Evolutionary conservation across 2,888 invertebrate genomes (phyloP), one percentile per base, ranked within the genome.

Genomic region (Andrena flavipes): DNA sequence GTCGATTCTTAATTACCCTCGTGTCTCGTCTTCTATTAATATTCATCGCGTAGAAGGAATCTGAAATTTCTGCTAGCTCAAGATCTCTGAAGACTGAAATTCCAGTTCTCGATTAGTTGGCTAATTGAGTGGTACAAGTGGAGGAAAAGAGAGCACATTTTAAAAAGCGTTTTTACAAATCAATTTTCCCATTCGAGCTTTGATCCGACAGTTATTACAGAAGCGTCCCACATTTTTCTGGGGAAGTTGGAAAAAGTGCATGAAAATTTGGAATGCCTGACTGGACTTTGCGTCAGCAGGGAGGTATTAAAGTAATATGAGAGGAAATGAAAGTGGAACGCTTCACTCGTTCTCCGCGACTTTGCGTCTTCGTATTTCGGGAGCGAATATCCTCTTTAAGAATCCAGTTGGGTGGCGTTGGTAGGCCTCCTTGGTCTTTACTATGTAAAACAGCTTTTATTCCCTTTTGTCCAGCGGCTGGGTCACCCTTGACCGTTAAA

Each of bases 361-460:
- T 35, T 23, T 64, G 29, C 20, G 16, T 68, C 62, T 26, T n/a
- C 60, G 56, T 49, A 35, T 56, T 63, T 63, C 48, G 29, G 10
- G 72, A 71, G 63, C 59, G 78, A 71, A 42, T 33, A 87, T 89
- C 84, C 72, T 70, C 88, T 88, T 87, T 87, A 88, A 88, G 81
- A 77, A 76, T 74, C 77, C 69, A 56, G 60, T 42, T 68, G 84
- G 78, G 30, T 72, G 74, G 54, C 59, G 65, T 48, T 49, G 63
- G 54, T 67, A 56, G 68, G 77, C 75, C 72, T 85, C 76, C 70
- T 78, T 75, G 82, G 84, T 87, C 89, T 91, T 91, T 89, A 84
- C 88, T 84, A 91, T 91, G 91, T 88, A 91, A 91, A 91, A 85
- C 82, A 90, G 87, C 80, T 77, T 86, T 87, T 79, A 77, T 89